Evolutionary conservation across 2,113 vertebrate species (phyloP).

Genomic region (Strix uralensis): DNA sequence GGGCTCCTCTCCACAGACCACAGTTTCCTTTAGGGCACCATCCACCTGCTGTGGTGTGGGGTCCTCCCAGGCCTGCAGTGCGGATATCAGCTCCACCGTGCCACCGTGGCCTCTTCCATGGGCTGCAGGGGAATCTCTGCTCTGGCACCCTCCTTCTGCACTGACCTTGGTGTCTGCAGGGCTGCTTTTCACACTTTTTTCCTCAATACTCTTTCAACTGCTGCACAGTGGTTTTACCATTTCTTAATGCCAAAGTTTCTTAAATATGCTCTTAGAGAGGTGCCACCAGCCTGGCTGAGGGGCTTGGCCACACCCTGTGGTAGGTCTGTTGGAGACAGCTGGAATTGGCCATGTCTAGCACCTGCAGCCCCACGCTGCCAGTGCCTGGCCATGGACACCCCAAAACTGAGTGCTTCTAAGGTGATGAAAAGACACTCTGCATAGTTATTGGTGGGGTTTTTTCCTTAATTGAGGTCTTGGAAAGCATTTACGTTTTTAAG

Average conservation of each 20-base stretch:
- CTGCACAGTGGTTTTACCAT: background rate
- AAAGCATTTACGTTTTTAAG: background rate
- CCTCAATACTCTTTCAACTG: background rate
- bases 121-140: background rate
- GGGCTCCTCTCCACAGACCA: background rate
- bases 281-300: background rate
- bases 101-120: rapidly evolving
- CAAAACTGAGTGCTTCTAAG: background rate
- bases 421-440: background rate
- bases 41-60: rapidly evolving
- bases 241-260: background rate
- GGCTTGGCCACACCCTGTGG: rapidly evolving
- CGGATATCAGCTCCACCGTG: background rate
- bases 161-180: background rate
- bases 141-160: background rate
- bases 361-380: background rate
- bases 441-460: background rate
- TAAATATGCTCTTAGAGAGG: background rate
- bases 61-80: background rate
- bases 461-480: background rate
- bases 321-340: rapidly evolving
- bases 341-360: background rate
- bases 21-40: background rate
- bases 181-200: background rate
- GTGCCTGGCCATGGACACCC: rapidly evolving